Base-by-base conservation (phyloP, 2,113 vertebrate genomes). In the Ailurus styani region DNA sequence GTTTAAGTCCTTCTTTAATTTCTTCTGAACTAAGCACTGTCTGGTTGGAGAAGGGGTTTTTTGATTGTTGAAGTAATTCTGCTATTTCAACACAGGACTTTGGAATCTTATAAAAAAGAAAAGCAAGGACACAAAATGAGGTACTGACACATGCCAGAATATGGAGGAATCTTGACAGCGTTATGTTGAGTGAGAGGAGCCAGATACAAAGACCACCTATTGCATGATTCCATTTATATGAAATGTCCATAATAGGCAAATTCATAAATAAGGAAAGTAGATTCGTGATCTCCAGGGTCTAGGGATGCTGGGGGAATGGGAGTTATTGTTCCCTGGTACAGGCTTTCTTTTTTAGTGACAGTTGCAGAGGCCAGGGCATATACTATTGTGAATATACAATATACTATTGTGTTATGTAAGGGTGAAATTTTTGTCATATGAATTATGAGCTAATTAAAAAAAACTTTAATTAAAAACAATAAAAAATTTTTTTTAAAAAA, bases 81-180 rank as follows among this genome's bases (percentile, higher is more conserved):
- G 99, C 99, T 89, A 99, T 97, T 90, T 98, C 98, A 79, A 98
- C 70, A 98, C 99, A 99, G 62, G 99, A 98, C 93, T 98, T 98
- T 21, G 99, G 99, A 97, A 99, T 98, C 99, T 99, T 90, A 97
- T 81, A 72, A 95, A 27, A 90, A 87, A 90, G 13, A 94, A 90
- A 6, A 50, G 88, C 4, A 52, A 90, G 18, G 45, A 31, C 79
- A 77, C 29, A 52, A 87, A 91, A 77, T 84, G 21, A 50, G 85
- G 27, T 47, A 84, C 57, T 81, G 73, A 90, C 15, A 73, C 42
- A 88, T 8, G 66, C n/a, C 82, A 55, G 5, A 89, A 93, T 7
- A 23, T 15, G 2, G n/a, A 60, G 64, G 18, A 93, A 62, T 21
- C 60, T 83, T 90, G 27, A 96, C 50, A 85, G 78, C 15, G 6